phyloP scores from a whole-genome alignment of 1,140 invertebrate species.

The Drosophila leontia region DNA sequence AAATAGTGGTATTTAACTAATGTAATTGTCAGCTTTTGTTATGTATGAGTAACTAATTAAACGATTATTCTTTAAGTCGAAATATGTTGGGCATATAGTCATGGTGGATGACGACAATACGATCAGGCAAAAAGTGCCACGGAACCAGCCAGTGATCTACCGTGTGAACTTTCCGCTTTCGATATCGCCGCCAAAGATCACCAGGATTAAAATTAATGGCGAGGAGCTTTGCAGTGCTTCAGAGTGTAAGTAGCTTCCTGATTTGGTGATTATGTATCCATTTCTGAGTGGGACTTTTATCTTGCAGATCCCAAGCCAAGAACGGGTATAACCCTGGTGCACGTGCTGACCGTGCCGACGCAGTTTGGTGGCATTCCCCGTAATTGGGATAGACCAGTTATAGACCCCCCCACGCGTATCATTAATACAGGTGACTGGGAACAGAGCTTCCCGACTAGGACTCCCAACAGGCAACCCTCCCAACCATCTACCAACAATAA shows the following conservation, averaged over 20 bases:
- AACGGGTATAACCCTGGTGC: slow-evolving; percentile 51
- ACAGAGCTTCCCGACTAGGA: slow-evolving; percentile 1
- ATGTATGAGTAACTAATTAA: neutral
- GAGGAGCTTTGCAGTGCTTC: slow-evolving; percentile 34
- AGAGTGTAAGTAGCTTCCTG: slow-evolving; percentile 47
- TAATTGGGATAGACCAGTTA: too few relatives aligned
- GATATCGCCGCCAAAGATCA: slow-evolving; percentile 56
- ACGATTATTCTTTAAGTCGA: neutral
- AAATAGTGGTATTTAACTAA: neutral
- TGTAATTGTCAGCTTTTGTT: neutral
- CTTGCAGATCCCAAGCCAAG: slow-evolving; percentile 53
- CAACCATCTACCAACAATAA: too few relatives aligned
- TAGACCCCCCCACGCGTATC: neutral
- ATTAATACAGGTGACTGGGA: neutral
- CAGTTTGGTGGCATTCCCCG: too few relatives aligned
- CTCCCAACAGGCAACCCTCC: neutral
- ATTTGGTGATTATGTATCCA: too few relatives aligned
- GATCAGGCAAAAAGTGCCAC: slow-evolving; percentile 28
- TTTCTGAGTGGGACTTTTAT: too few relatives aligned
- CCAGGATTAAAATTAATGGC: slow-evolving; percentile 50
- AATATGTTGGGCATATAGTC: slow-evolving; percentile 31
- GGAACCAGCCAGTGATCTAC: slow-evolving; percentile 54
- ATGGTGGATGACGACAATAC: slow-evolving; percentile 33
- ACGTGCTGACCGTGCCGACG: slow-evolving; percentile 20
- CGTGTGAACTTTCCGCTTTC: slow-evolving; percentile 72